These are phyloP conservation scores for Aradus depressus DNA, from an alignment of 2,888 invertebrate species.

Conservation along the genomic window DNA sequence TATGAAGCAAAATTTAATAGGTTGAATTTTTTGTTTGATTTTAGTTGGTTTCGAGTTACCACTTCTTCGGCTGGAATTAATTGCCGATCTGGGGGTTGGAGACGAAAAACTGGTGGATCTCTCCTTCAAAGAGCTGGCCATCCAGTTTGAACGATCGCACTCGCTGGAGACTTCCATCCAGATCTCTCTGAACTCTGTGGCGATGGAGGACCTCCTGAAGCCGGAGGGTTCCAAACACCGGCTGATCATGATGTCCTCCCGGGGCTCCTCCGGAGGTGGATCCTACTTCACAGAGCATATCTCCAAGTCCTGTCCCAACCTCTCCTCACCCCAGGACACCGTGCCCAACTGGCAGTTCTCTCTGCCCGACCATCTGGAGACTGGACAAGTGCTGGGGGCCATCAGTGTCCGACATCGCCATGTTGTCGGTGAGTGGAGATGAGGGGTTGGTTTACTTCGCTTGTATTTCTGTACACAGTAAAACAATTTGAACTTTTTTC, in stretches of 20 bases:
- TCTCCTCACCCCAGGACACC: conserved; percentile 39
- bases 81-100: conserved; percentile 54
- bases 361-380: conserved; percentile 49
- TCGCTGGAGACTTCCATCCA: conserved; percentile 60
- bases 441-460: too few relatives aligned
- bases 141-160: conserved; percentile 58
- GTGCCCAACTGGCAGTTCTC: conserved; percentile 41
- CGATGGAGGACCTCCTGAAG: conserved; percentile 82
- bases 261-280: conserved; percentile 34
- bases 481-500: too few relatives aligned
- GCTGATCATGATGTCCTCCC: conserved; percentile 66
- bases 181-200: conserved; percentile 69
- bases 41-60: conserved; percentile 61
- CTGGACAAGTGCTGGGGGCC: conserved; percentile 40
- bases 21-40: conserved; percentile 27
- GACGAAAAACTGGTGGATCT: conserved; percentile 75
- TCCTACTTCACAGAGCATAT: conserved; percentile 40
- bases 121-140: conserved; percentile 69
- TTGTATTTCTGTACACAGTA: too few relatives aligned
- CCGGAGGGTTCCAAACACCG: conserved; percentile 67
- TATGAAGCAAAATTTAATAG: too few relatives aligned
- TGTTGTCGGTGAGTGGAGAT: conserved; percentile 22
- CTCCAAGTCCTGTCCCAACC: conserved; percentile 73
- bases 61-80: conserved; percentile 60
- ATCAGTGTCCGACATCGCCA: conserved; percentile 22